phyloP scores from a whole-genome alignment of 2,113 vertebrate genomes.

The Caloenas nicobarica region DNA sequence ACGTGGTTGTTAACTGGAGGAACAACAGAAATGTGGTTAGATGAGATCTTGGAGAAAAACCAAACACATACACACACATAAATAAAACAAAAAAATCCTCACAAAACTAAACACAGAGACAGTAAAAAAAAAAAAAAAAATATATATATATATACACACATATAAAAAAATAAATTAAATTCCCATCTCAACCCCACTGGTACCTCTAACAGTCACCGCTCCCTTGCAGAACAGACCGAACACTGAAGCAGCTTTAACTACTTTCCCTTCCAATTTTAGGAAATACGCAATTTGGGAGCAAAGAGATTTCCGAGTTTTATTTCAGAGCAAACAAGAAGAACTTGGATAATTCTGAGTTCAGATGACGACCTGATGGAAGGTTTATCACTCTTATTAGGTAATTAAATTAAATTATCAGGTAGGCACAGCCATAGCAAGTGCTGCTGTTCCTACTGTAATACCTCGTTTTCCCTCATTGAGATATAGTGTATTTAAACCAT shows the following conservation, averaged over 20 bases:
- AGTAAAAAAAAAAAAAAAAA: neutral
- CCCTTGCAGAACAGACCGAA: neutral
- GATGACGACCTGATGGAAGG: neutral
- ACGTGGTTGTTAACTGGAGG: neutral
- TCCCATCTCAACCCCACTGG: neutral
- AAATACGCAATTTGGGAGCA: neutral
- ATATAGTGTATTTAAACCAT: accelerated
- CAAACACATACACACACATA: no score
- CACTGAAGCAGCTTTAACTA: neutral
- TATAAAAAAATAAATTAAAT: no score
- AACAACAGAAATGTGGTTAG: neutral
- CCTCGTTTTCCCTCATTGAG: neutral
- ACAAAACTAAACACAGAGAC: neutral
- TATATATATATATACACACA: no score
- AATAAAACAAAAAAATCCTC: no score
- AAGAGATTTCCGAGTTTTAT: neutral
- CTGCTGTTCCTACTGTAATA: neutral
- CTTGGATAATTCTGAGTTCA: neutral
- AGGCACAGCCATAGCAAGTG: neutral
- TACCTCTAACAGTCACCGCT: neutral
- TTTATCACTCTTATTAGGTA: neutral
- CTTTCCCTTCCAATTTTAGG: neutral
- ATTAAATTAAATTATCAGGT: neutral
- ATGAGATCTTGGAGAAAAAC: neutral
- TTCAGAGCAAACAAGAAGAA: neutral